Conservation (phyloP, 2,797 vertebrate species). For the Gastrophryne carolinensis region DNA sequence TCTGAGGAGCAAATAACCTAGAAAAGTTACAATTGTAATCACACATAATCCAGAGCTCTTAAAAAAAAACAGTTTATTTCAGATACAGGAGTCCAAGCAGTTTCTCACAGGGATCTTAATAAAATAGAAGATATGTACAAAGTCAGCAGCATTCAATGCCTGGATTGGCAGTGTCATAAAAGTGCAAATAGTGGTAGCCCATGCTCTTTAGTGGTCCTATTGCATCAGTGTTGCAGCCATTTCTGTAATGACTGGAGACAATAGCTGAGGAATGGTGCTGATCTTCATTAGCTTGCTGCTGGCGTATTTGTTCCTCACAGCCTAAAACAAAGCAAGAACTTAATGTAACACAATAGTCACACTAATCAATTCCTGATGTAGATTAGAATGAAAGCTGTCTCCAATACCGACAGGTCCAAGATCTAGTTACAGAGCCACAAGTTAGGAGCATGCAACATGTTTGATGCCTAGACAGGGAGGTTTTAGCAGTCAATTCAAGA, state of each 20-base stretch:
- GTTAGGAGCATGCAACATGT: too few species aligned
- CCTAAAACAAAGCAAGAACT: conserved; percentile 64
- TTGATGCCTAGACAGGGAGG: too few species aligned
- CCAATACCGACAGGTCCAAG: too few species aligned
- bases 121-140: conserved; percentile 55
- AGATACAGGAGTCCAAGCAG: conserved; percentile 25
- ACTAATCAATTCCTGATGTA: too few species aligned
- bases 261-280: conserved; percentile 81
- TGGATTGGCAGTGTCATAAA: not conserved
- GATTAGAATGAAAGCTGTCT: too few species aligned
- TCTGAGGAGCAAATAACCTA: too few species aligned
- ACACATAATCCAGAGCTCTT: too few species aligned
- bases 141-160: conserved; percentile 48
- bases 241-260: conserved; percentile 64
- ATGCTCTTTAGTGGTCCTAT: not conserved
- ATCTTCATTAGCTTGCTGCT: conserved; percentile 83
- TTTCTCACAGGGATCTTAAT: conserved; percentile 36
- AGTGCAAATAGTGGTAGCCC: conserved; percentile 38
- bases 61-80: conserved; percentile 56
- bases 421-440: too few species aligned
- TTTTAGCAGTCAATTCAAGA: not conserved
- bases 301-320: conserved; percentile 86
- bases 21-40: too few species aligned
- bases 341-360: too few species aligned
- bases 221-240: conserved; percentile 64